Evolutionary conservation across 2,888 invertebrate species (phyloP).

Genomic region (Liodrosophila aerea): DNA sequence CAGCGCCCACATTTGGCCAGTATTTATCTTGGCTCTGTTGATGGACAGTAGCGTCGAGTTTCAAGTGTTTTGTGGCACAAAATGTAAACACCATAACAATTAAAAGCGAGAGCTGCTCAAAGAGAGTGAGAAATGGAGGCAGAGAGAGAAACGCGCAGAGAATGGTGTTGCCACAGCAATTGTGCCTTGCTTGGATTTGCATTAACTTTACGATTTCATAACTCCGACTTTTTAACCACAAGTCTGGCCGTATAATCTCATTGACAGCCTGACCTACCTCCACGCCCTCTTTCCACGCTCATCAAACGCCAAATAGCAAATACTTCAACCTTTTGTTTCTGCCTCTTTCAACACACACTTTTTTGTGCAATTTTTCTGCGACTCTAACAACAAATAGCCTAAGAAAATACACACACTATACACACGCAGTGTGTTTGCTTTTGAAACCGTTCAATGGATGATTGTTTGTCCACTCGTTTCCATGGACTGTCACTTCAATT

Average conservation of each 20-base stretch:
- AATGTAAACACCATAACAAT: slow-evolving; percentile 14
- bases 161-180: slow-evolving; percentile 36
- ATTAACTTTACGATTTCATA: slow-evolving; percentile 50
- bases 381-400: slow-evolving; percentile 8
- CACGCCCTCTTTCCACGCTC: slow-evolving; percentile 46
- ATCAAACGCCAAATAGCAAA: too few relatives aligned
- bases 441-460: slow-evolving; percentile 47
- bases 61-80: slow-evolving; percentile 15
- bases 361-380: slow-evolving; percentile 51
- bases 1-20: slow-evolving; percentile 46
- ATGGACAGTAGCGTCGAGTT: slow-evolving; percentile 40
- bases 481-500: slow-evolving; percentile 68
- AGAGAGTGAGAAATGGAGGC: too few relatives aligned
- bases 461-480: slow-evolving; percentile 66
- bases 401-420: slow-evolving; percentile 18
- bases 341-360: slow-evolving; percentile 12
- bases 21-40: slow-evolving; percentile 32
- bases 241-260: slow-evolving; percentile 38
- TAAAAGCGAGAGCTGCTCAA: slow-evolving; percentile 15
- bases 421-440: slow-evolving; percentile 32
- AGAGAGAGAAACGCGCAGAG: slow-evolving; percentile 25
- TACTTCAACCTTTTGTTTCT: slow-evolving; percentile 32
- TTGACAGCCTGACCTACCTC: slow-evolving; percentile 59
- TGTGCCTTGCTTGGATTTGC: slow-evolving; percentile 47
- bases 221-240: slow-evolving; percentile 23